A percentile compares a stretch with the other conserved stretches of the same genome.
These are phyloP conservation scores for Drosophila takahashii DNA, from an alignment of 1,140 invertebrate species.

Conservation along the genomic window DNA sequence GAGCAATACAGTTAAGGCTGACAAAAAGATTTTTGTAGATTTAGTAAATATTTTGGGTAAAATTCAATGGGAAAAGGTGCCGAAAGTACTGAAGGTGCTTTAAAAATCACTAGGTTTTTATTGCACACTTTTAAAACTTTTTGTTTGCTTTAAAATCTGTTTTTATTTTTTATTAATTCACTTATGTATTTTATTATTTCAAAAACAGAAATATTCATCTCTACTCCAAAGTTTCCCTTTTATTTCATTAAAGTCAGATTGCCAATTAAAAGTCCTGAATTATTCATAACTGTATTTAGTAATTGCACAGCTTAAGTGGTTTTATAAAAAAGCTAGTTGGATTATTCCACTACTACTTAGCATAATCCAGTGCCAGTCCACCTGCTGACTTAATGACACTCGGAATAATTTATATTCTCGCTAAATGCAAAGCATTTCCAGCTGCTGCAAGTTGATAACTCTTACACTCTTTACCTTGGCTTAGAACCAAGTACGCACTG, in stretches of 20 bases:
- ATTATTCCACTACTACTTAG: not conserved
- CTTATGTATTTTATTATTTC: too few species aligned
- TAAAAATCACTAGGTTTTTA: too few species aligned
- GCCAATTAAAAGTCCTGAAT: not conserved
- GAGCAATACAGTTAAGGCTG: not conserved
- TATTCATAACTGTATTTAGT: not conserved
- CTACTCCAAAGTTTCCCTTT: too few species aligned
- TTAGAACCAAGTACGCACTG: not conserved
- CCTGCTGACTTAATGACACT: not conserved
- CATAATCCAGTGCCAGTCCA: not conserved
- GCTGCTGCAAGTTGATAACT: not conserved
- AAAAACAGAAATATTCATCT: too few species aligned
- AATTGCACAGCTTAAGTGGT: slow-evolving; percentile 3
- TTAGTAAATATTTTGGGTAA: too few species aligned
- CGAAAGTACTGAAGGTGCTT: too few species aligned
- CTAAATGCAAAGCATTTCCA: not conserved
- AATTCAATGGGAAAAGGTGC: too few species aligned
- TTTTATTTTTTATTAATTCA: too few species aligned
- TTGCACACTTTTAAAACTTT: too few species aligned
- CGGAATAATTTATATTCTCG: not conserved
- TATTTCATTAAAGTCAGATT: not conserved
- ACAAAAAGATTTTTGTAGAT: not conserved
- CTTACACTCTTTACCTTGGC: not conserved
- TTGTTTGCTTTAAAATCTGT: too few species aligned
- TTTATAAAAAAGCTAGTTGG: not conserved